These are phyloP conservation scores for Philereme transversata DNA, from an alignment of 2,888 invertebrate genomes.

Conservation along the genomic window DNA sequence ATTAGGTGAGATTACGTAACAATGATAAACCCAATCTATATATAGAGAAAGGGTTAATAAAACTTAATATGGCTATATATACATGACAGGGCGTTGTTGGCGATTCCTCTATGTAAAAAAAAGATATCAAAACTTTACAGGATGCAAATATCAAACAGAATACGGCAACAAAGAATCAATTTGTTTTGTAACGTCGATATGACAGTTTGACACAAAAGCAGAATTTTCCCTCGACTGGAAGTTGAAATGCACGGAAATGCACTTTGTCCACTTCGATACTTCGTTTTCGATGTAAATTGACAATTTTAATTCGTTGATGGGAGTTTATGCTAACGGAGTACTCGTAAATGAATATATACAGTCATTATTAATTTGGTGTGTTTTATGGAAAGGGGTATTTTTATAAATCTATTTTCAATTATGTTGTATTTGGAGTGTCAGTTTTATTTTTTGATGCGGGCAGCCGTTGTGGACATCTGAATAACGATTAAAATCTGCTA, in stretches of 20 bases:
- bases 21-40: no score
- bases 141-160: constrained; percentile 12
- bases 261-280: constrained; percentile 31
- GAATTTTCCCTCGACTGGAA: constrained; percentile 23
- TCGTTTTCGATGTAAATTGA: constrained; percentile 30
- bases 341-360: constrained; percentile 11
- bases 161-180: constrained; percentile 16
- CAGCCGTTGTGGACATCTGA: no score
- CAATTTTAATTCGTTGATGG: constrained; percentile 29
- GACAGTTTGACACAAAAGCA: constrained; percentile 31
- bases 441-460: constrained; percentile 3
- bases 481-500: no score
- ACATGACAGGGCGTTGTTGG: no score
- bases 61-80: no score
- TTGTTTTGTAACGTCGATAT: constrained; percentile 15
- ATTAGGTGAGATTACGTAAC: no score
- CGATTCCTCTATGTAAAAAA: not conserved
- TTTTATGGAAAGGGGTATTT: constrained; percentile 12
- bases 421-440: constrained; percentile 5
- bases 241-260: constrained; percentile 30
- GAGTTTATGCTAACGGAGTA: constrained; percentile 16
- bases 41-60: no score
- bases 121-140: not conserved
- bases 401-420: constrained; percentile 13
- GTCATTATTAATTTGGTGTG: constrained; percentile 19